Percentiles rank a stretch among this genome's conserved stretches.
Conservation (phyloP, 2,888 invertebrate species). For the Macrophya annulata region DNA sequence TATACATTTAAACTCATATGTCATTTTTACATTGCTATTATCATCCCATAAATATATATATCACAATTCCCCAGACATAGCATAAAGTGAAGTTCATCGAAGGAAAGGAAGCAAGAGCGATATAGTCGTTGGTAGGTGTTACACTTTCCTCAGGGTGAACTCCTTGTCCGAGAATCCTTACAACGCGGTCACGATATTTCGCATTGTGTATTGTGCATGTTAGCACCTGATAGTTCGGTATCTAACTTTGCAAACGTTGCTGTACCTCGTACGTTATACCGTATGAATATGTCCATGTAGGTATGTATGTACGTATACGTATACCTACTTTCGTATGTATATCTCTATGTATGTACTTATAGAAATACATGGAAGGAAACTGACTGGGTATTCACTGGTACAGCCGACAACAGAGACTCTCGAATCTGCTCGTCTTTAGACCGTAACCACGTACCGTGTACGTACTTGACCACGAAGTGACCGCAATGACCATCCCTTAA, state of each 20-base stretch:
- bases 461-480: slow-evolving; percentile 49
- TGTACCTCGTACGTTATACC: slow-evolving; percentile 10
- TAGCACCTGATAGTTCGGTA: slow-evolving; percentile 48
- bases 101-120: background rate
- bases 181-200: slow-evolving; percentile 43
- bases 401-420: slow-evolving; percentile 16
- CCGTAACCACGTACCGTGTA: slow-evolving; percentile 46
- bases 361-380: slow-evolving; percentile 23
- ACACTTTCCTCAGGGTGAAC: slow-evolving; percentile 40
- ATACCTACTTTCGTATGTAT: background rate
- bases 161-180: slow-evolving; percentile 44
- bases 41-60: slow-evolving; percentile 3
- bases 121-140: background rate
- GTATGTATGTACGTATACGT: background rate
- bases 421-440: slow-evolving; percentile 34
- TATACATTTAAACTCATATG: background rate
- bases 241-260: slow-evolving; percentile 41
- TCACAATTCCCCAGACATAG: background rate
- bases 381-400: slow-evolving; percentile 18
- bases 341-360: background rate
- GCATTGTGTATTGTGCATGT: slow-evolving; percentile 48
- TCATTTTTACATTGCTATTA: background rate
- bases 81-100: slow-evolving; percentile 7
- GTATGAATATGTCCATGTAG: slow-evolving; percentile 31
- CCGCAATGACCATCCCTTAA: slow-evolving; percentile 14